Evolutionary conservation across 37 sponge, comb jelly and placozoan species (phyloP), one percentile per base, ranked within the genome.

Genomic region (Halisarca cf. caerulea): DNA sequence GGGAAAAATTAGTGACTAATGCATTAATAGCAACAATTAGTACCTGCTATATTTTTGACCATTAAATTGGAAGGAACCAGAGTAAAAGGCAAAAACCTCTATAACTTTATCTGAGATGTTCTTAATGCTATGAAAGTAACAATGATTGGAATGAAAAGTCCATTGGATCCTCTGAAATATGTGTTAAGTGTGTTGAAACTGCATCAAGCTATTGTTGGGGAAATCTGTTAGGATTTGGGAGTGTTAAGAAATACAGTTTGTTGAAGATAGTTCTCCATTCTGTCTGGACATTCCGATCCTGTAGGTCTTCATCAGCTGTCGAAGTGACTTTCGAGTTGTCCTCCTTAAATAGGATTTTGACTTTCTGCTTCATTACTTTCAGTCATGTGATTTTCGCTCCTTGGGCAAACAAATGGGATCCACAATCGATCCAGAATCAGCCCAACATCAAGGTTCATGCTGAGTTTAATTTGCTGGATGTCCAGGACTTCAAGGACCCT

Each of bases 381-480:
- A 11, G 51, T 47, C 51, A 6, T 11, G 11, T 47, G 51, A 47
- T 11, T 47, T 47, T 11, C 11, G 64, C 30, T n/a, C 25, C 64
- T 62, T 62, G 64, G 64, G n/a, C 30, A 23, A 62, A 62, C 64
- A 62, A 20, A 62, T 8, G 64, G 64, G n/a, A 23, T 74, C 77
- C 77, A 74, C 42, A 44, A 74, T 74, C 38, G 77, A 74, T 74
- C 77, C 25, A 74, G 44, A 74, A 74, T 36, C 14, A 74, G 77
- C 36, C 7, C 77, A 74, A 37, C 77, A 74, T 74, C 77, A 71
- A 62, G 64, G 64, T 62, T 62, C 64, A 62, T 62, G 18, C 6
- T 62, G 25, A 23, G 64, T 62, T 23, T 62, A 20, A 8, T 62
- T 62, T 62, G 64, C 30, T 62, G 30, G 64, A 62, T 62, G 18